Conservation (phyloP, 1,140 invertebrate genomes). For the Latrodectus geometricus region DNA sequence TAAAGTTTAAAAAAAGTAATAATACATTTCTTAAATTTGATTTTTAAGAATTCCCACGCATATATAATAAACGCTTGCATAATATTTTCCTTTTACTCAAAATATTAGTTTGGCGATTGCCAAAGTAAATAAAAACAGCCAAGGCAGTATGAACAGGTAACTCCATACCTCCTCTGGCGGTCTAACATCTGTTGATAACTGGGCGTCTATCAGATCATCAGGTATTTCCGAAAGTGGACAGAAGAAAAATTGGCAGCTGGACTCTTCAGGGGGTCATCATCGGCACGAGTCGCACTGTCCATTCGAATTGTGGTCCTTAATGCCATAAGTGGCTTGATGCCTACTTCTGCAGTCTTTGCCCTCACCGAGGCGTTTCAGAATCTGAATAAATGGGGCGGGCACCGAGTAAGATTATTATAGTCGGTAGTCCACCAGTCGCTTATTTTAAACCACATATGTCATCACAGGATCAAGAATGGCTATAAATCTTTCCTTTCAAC, state of each 20-base stretch:
- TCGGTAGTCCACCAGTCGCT: too few species aligned
- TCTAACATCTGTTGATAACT: slow-evolving; percentile 54
- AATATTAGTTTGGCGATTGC: not conserved
- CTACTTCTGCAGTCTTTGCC: not conserved
- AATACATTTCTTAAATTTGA: too few species aligned
- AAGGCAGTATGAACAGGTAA: not conserved
- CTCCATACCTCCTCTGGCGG: slow-evolving; percentile 23
- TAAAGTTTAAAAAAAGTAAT: too few species aligned
- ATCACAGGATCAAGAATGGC: too few species aligned
- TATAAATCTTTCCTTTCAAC: too few species aligned
- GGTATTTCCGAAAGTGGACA: not conserved
- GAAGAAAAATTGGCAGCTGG: slow-evolving; percentile 37
- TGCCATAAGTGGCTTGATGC: slow-evolving; percentile 19
- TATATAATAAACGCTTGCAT: too few species aligned
- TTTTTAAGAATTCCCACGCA: too few species aligned
- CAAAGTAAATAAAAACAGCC: not conserved
- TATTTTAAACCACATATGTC: too few species aligned
- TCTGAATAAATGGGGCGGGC: too few species aligned
- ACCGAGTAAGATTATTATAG: too few species aligned
- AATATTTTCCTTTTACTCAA: too few species aligned
- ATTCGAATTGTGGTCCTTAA: not conserved
- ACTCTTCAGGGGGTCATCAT: slow-evolving; percentile 34
- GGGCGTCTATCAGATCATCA: slow-evolving; percentile 1
- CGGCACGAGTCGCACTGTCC: slow-evolving; percentile 47
- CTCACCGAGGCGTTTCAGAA: not conserved